Evolutionary conservation across 1,140 invertebrate species (phyloP).

Genomic region (Achatina immaculata): DNA sequence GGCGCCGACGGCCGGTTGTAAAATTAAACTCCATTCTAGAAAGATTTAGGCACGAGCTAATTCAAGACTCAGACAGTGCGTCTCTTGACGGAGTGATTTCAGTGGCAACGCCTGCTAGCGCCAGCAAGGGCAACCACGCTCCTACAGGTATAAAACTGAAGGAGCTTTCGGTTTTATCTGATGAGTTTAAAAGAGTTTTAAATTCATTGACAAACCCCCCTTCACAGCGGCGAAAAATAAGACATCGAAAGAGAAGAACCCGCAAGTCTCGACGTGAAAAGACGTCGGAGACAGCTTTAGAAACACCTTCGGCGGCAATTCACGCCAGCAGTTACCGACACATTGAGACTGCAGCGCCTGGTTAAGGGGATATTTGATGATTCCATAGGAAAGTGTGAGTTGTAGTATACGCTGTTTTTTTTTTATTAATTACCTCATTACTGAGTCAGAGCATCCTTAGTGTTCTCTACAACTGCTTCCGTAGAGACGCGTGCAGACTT

Average conservation of each 20-base stretch:
- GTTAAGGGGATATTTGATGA: neutral
- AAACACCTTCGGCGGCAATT: too few species aligned
- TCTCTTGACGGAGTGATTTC: neutral
- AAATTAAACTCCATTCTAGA: conserved; percentile 6
- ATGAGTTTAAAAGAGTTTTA: neutral
- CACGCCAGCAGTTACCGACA: neutral
- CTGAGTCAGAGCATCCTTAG: neutral
- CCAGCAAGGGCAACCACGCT: neutral
- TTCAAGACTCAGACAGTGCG: neutral
- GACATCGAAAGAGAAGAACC: neutral
- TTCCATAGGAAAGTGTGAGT: neutral
- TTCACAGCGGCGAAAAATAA: neutral
- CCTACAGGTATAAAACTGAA: neutral
- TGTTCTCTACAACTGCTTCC: too few species aligned
- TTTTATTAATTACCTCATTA: neutral
- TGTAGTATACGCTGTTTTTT: neutral
- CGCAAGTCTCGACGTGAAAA: neutral
- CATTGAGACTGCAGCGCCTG: neutral
- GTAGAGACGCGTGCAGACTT: too few species aligned
- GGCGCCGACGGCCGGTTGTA: neutral
- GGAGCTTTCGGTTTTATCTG: neutral
- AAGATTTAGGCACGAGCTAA: neutral
- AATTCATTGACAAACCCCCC: neutral
- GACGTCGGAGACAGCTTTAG: neutral
- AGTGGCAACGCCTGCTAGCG: neutral